Base-by-base conservation (phyloP, 2,113 vertebrate genomes). In the Anthoscopus minutus region DNA sequence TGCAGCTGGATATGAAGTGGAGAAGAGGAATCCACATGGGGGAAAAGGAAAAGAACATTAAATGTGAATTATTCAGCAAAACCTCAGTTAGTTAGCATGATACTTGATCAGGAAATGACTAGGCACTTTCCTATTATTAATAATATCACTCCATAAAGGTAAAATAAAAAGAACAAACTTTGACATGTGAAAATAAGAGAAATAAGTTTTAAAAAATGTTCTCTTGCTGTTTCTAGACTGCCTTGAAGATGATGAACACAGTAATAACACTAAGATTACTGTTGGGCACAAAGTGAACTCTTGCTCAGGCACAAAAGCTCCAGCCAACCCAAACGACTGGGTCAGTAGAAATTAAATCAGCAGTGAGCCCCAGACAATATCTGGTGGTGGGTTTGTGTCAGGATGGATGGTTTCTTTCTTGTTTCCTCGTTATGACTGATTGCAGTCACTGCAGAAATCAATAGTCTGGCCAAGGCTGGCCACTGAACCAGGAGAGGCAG, bases 331-430 rank as follows among this genome's bases (percentile, higher is more conserved):
- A 54, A 83, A 82, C 0, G 45, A 77, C 83, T 84, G 86, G 95
- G 93, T 98, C 97, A 97, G 94, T 94, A 96, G 93, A 97, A 98
- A 98, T 98, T 96, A 92, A 96, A 96, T 93, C 89, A 97, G 64
- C 44, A 2, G 80, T 5, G 21, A 96, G 94, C 77, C 93, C 54
- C 24, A 89, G 88, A 90, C 96, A 83, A 92, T 90, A 89, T 86
- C 92, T 88, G 94, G 87, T 86, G 91, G 97, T 94, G 95, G 81
- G 94, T 89, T 96, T 96, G 61, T 95, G 92, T 94, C 96, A 53
- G 37, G 7, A 77, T 92, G 87, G 77, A 77, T 94, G 95, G 94
- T 38, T 95, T 81, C 80, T 91, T 96, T 81, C 94, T 95, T 81
- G 77, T 86, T 93, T 89, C 73, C 81, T 94, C 94, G 62, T 97